Base-by-base conservation (phyloP, 2,797 vertebrate species). In the Crenichthys baileyi region DNA sequence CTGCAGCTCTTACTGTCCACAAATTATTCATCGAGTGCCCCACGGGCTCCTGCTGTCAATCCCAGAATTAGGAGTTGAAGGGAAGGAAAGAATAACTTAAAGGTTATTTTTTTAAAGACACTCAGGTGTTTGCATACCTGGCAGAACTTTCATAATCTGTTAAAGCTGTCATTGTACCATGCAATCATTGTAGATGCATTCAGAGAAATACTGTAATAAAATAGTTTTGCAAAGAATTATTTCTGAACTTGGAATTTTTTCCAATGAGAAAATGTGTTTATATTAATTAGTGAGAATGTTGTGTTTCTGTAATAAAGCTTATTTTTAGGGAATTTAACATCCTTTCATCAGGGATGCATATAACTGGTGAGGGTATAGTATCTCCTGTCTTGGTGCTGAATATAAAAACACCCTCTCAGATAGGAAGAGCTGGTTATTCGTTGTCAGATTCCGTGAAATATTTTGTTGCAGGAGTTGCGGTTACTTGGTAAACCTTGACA, bases 1-100 rank as follows among this genome's bases (percentile, higher is more conserved):
- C 93, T 90, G 87, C 84, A 90, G 92, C 89, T 82, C 81, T 91
- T 86, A 89, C 73, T 85, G 79, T 79, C 79, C 83, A 90, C 90
- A 86, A 91, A 92, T 93, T 88, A 94, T 93, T 94, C 88, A 91
- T 89, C 15, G 16, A 36, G 81, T 75, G 84, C 81, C 88, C 91
- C 79, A 70, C 71, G 79, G 88, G 85, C 86, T 74, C 29, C 56
- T 55, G 75, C 90, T 92, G 91, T 92, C 91, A 92, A 86, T 93
- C 84, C 79, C 72, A 53, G 72, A 75, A 81, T 87, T 79, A 75
- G 80, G 77, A 81, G 76, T 72, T 61, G 56, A 73, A 63, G 12
- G 83, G 44, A 72, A 81, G 79, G 77, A 89, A 81, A 75, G 79
- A 61, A 79, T 75, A 71, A 61, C 39, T 39, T 65, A 11, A 39